Base-by-base conservation (phyloP, 1,140 invertebrate species). In the Caerostris darwini region DNA sequence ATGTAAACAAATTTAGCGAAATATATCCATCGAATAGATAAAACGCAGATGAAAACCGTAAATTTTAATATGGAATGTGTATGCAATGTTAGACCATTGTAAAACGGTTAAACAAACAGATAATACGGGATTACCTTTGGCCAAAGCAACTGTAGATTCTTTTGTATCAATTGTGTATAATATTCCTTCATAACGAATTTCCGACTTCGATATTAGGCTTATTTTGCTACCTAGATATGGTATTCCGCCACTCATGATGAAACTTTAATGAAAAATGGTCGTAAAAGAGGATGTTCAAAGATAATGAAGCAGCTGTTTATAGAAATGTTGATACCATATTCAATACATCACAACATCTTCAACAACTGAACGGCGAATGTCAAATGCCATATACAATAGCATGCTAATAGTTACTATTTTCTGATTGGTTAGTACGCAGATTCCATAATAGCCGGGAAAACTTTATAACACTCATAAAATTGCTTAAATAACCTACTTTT, bases 211-310 rank as follows among this genome's bases (percentile, higher is more conserved):
- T 97, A 99, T 99, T 96, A 99, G 97, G 97, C 99, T 99, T 96
- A 99, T 99, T 97, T 99, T 99, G 96, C 99, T 99, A 96, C 99
- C 99, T 96, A 99, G 97, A 97, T 99, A 99, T 96, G 98, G 98
- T 97, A 98, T 98, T 96, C 94, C 95, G 96, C 97, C 97, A 97
- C 97, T 97, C 95, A 96, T 97, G 14, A 8, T 89, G 58, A 53
- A 53, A 56, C 54, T 61, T 64, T 81, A 53, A 61, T 64, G 34
- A 59, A 81, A 58, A 10, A 54, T 81, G 64, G 3, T 12, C 17
- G 12, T 58, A 64, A 17, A 56, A 54, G 19, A 57, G 64, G 92
- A 94, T 94, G 92, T 59, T 54, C 61, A 88, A 7, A 89, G 92
- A 94, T 94, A 87, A 12, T 34, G 90, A 82, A 34, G 69, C 6